phyloP scores from a whole-genome alignment of 2,888 invertebrate genomes.

The Agrotis puta region DNA sequence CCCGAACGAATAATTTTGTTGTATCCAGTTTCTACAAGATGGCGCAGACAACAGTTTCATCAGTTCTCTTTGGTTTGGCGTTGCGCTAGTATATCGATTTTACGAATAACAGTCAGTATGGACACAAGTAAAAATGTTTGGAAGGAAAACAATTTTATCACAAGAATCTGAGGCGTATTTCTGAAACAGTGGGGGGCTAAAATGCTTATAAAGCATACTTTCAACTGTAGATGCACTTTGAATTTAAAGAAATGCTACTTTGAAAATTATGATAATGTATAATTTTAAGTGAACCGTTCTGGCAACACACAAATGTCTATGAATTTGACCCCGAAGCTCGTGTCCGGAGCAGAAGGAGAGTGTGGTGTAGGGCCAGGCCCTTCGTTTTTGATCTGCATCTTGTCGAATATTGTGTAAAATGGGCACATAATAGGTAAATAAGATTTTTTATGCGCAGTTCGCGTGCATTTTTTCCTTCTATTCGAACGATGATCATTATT shows the following conservation, averaged over 20 bases:
- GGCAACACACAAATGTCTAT: constrained; percentile 89
- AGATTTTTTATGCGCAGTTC: constrained; percentile 69
- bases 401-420: constrained; percentile 88
- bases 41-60: constrained; percentile 73
- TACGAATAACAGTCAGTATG: constrained; percentile 78
- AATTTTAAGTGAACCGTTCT: constrained; percentile 59
- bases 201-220: constrained; percentile 6
- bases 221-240: neutral
- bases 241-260: constrained; percentile 35
- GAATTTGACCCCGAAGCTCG: constrained; percentile 91
- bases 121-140: constrained; percentile 78
- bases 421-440: constrained; percentile 91
- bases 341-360: constrained; percentile 89
- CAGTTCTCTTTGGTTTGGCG: constrained; percentile 82
- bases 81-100: constrained; percentile 90
- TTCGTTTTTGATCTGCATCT: constrained; percentile 88
- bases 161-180: constrained; percentile 18
- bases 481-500: constrained; percentile 67
- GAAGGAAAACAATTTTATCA: constrained; percentile 50
- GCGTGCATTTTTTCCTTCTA: constrained; percentile 41
- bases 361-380: constrained; percentile 90
- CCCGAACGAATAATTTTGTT: constrained; percentile 57
- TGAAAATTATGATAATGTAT: constrained; percentile 31
- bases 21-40: constrained; percentile 73
- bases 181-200: neutral